Evolutionary conservation across 2,797 vertebrate genomes (phyloP).

Genomic region (Pangasius djambal): DNA sequence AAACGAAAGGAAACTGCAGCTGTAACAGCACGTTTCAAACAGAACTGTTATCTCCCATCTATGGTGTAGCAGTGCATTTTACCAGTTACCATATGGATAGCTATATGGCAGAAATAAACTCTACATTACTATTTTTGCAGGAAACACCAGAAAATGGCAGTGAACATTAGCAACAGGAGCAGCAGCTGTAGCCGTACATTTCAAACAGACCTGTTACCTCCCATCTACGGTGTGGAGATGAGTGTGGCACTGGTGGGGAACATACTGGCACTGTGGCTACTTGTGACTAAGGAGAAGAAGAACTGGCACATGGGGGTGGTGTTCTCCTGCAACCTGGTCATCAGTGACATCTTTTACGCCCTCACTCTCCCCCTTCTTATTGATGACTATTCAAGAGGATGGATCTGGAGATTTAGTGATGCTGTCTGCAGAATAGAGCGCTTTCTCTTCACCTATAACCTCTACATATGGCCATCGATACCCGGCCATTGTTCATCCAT

Average conservation of each 20-base stretch:
- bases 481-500: slow-evolving; percentile 76
- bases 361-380: too few relatives aligned
- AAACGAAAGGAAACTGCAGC: background rate
- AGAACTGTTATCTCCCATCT: too few relatives aligned
- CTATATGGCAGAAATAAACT: background rate
- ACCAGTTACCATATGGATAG: background rate
- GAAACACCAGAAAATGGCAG: background rate
- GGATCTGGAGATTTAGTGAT: slow-evolving; percentile 74
- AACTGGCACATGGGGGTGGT: too few relatives aligned
- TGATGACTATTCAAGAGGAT: slow-evolving; percentile 68
- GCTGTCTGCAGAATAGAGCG: slow-evolving; percentile 75
- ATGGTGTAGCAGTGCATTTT: too few relatives aligned
- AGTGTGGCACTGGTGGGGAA: too few relatives aligned
- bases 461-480: slow-evolving; percentile 83
- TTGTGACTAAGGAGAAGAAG: too few relatives aligned
- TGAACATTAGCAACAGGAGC: slow-evolving; percentile 19
- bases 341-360: too few relatives aligned
- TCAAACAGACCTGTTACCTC: slow-evolving; percentile 58
- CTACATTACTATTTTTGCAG: slow-evolving; percentile 16
- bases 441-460: slow-evolving; percentile 84
- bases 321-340: too few relatives aligned
- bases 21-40: slow-evolving; percentile 66
- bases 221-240: too few relatives aligned
- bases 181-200: slow-evolving; percentile 47
- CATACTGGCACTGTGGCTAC: too few relatives aligned